Conservation (phyloP, 2,113 vertebrate species). For the Cryptotis parvus region DNA sequence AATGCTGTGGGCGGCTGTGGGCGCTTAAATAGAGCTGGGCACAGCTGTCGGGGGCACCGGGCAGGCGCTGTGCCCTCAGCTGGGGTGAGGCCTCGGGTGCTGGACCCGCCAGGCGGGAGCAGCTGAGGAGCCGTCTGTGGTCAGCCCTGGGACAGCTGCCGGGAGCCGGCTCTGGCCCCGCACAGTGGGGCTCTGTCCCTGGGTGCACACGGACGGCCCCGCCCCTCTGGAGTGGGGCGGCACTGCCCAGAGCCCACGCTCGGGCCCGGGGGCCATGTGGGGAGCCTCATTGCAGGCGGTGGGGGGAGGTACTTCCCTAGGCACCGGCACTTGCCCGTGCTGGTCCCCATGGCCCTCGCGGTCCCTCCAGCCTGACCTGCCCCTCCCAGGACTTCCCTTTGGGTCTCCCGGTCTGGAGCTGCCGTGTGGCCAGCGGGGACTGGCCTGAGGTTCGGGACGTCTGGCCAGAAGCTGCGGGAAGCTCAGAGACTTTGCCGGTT, state of each 20-base stretch:
- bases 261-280: too few species aligned
- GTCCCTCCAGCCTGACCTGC: not conserved
- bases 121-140: constrained; percentile 33
- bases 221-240: not conserved
- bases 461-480: too few species aligned
- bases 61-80: not conserved
- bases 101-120: not conserved
- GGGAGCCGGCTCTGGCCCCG: constrained; percentile 6
- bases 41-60: constrained; percentile 45
- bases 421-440: not conserved
- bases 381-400: not conserved
- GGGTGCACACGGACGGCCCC: not conserved
- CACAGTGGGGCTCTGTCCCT: constrained; percentile 72
- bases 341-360: not conserved
- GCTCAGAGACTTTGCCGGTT: too few species aligned
- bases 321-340: too few species aligned
- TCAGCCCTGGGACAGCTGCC: constrained; percentile 80
- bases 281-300: too few species aligned
- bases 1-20: constrained; percentile 53
- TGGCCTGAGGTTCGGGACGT: too few species aligned
- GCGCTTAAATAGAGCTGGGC: constrained; percentile 49
- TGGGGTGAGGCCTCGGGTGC: not conserved
- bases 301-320: too few species aligned
- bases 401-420: not conserved
- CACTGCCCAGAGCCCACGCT: constrained; percentile 70